Evolutionary conservation across 1,140 invertebrate genomes (phyloP).

Genomic region (Vanessa atalanta): DNA sequence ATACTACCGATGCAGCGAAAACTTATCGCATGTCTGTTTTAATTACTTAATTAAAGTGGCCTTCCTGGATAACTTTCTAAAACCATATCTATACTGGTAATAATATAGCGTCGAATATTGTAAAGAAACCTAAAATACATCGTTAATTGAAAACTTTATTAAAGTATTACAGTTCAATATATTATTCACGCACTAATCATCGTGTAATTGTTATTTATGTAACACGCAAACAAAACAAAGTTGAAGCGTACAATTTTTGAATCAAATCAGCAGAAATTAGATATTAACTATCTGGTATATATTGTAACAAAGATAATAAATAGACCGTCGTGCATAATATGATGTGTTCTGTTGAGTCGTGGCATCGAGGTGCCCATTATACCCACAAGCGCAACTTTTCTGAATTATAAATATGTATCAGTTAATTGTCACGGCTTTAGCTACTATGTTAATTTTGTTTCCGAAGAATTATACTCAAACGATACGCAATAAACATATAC

Average conservation of each 20-base stretch:
- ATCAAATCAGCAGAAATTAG: slow-evolving; percentile 7
- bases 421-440: too few relatives aligned
- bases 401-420: too few relatives aligned
- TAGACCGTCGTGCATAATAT: too few relatives aligned
- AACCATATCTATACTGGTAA: slow-evolving; percentile 12
- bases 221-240: background rate
- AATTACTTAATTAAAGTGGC: slow-evolving; percentile 44
- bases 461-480: too few relatives aligned
- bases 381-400: too few relatives aligned
- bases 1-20: slow-evolving; percentile 33
- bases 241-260: background rate
- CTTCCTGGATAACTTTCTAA: slow-evolving; percentile 49
- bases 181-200: background rate
- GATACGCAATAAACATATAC: too few relatives aligned
- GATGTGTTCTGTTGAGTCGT: too few relatives aligned
- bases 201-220: background rate
- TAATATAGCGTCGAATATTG: background rate
- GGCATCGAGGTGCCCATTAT: too few relatives aligned
- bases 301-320: background rate
- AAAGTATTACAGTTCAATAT: background rate
- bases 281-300: background rate
- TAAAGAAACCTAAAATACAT: background rate
- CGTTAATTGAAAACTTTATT: background rate
- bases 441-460: too few relatives aligned
- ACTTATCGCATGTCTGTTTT: slow-evolving; percentile 47